Conservation (phyloP, 2,797 vertebrate genomes). For the Notamacropus eugenii region DNA sequence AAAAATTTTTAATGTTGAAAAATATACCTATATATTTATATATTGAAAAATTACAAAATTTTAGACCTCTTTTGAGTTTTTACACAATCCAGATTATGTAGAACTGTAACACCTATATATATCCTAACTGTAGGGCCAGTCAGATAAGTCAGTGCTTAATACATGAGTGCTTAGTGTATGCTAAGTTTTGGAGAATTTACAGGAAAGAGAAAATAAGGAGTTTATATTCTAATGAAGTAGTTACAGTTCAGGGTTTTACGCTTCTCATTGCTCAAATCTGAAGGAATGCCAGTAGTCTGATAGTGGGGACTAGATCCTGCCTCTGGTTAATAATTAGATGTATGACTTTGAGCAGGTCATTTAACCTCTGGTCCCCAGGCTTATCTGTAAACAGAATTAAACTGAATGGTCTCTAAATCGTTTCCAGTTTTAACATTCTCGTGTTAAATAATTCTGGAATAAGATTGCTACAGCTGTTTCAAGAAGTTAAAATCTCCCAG, state of each 20-base stretch:
- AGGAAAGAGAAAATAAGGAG: neutral
- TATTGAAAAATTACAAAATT: neutral
- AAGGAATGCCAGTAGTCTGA: neutral
- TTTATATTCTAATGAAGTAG: neutral
- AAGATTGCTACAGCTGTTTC: neutral
- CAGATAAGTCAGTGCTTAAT: neutral
- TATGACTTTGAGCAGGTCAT: neutral
- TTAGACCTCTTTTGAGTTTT: neutral
- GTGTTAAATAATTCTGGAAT: neutral
- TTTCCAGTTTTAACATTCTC: neutral
- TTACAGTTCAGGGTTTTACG: neutral
- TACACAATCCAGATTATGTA: neutral
- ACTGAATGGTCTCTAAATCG: neutral
- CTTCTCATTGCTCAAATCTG: neutral
- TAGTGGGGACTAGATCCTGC: neutral
- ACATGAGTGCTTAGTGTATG: neutral
- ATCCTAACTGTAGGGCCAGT: neutral
- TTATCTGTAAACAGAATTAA: neutral
- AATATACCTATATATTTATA: neutral
- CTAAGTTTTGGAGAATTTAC: neutral
- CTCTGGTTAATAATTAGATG: neutral
- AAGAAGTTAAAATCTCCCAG: neutral
- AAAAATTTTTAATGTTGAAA: neutral
- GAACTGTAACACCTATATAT: neutral
- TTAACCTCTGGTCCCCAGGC: neutral